These are phyloP conservation scores for Scrobipalpa atriplicella DNA, from an alignment of 2,888 invertebrate genomes.

Conservation along the genomic window DNA sequence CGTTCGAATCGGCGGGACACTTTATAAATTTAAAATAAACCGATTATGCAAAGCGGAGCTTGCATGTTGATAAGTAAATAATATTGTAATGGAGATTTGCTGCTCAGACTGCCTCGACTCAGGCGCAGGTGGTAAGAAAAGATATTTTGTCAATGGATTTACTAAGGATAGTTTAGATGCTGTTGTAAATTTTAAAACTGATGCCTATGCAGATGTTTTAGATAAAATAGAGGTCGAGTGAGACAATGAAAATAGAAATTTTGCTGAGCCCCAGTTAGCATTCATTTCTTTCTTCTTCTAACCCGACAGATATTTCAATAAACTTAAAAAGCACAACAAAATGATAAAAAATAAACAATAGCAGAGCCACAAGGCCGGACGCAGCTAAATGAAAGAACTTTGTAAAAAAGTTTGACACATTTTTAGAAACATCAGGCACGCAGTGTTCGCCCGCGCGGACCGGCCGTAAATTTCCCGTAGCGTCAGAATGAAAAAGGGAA, in stretches of 20 bases:
- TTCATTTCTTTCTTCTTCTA: conserved; percentile 69
- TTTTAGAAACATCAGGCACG: conserved; percentile 82
- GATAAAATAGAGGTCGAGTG: not conserved
- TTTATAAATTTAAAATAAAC: conserved; percentile 62
- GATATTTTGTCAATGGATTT: not conserved
- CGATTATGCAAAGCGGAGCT: conserved; percentile 65
- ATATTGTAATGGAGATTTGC: conserved; percentile 28
- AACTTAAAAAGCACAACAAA: conserved; percentile 40
- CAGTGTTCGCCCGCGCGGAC: conserved; percentile 71
- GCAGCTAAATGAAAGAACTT: conserved; percentile 80
- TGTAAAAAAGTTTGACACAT: conserved; percentile 82
- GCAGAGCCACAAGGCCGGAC: conserved; percentile 74
- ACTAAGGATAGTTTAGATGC: no score
- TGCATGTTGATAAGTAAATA: conserved; percentile 38
- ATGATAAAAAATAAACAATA: conserved; percentile 76
- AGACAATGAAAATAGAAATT: conserved; percentile 56
- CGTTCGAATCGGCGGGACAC: conserved; percentile 52
- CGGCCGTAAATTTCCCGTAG: conserved; percentile 78
- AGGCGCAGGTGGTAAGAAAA: not conserved
- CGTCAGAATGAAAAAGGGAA: conserved; percentile 81
- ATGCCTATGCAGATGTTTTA: not conserved
- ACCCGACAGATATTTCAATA: conserved; percentile 74
- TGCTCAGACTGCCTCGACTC: not conserved
- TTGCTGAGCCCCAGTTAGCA: conserved; percentile 64
- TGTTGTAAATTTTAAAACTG: no score